These are phyloP conservation scores for Cyanoderma ruficeps DNA, from an alignment of 2,113 vertebrate genomes.

Conservation along the genomic window DNA sequence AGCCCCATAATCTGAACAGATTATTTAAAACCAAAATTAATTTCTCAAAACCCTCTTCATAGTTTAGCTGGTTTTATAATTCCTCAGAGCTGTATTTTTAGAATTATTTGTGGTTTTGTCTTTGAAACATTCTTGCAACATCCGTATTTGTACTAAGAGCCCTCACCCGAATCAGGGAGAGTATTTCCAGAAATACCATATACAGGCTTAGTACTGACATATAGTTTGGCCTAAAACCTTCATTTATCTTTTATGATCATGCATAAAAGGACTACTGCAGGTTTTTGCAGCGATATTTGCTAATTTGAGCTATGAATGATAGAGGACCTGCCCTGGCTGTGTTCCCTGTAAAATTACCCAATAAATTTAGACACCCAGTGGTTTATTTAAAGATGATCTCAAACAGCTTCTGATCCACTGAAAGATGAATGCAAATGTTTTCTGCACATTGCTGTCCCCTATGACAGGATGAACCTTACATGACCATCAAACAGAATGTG, in stretches of 20 bases:
- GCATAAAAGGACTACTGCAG: background rate
- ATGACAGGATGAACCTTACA: background rate
- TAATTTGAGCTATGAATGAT: background rate
- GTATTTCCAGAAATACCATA: background rate
- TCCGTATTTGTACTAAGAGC: background rate
- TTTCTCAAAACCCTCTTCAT: background rate
- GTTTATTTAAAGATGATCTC: background rate
- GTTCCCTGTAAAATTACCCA: background rate
- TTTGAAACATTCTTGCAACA: conserved; percentile 6
- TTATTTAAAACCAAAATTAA: background rate
- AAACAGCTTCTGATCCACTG: background rate
- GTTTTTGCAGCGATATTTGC: background rate
- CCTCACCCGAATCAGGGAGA: background rate
- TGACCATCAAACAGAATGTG: background rate
- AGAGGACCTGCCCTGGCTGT: background rate
- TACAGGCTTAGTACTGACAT: background rate
- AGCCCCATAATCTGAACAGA: background rate
- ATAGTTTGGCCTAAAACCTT: background rate
- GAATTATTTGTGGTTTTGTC: background rate
- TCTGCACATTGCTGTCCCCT: background rate
- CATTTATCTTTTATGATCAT: background rate
- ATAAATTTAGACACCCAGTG: background rate
- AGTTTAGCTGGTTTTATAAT: background rate
- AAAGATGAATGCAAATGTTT: background rate
- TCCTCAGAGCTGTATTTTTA: background rate